Evolutionary conservation across 2,113 vertebrate genomes (phyloP), one percentile per base, ranked within the genome.

Genomic region (Ceratotherium simum): DNA sequence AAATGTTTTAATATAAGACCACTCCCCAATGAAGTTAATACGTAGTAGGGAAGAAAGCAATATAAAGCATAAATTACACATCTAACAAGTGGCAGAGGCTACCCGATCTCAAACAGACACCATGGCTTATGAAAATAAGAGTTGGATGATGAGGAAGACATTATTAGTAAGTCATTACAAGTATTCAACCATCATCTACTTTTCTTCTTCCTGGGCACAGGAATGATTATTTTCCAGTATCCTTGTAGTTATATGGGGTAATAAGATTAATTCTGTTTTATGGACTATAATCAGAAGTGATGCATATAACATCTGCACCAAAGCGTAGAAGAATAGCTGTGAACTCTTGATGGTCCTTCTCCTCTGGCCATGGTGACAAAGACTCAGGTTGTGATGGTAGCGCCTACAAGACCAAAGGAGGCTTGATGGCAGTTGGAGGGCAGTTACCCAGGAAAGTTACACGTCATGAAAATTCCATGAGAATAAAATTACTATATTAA

Each of bases 391-490:
- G 23, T 76, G 9, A 48, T 42, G 13, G 10, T 16, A 62, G 27
- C 79, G 31, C 1, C 9, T 36, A 1, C 0, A 65, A 73, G 46
- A 42, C 13, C 20, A 65, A 64, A 81, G 11, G 4, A 72, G 14
- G 4, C 5, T 33, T 60, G 9, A 16, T 5, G 39, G 21, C 3
- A 33, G 8, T 18, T 9, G 12, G 67, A 78, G 10, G 18, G 2
- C 4, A 39, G 42, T 7, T 7, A 20, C 14, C 6, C 18, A 14
- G 8, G 12, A 60, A 2, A 31, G 1, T 13, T 20, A 58, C 0
- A 16, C 46, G 39, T 9, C 21, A 48, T 9, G 8, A 51, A 27
- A 4, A 27, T 13, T 36, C 1, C 23, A 25, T n/a, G 3, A 91
- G 1, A 21, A 62, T 25, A 58, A 64, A 84, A 8, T 60, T 8